Base-by-base conservation (phyloP, 2,888 invertebrate genomes). In the Chesias legatella region DNA sequence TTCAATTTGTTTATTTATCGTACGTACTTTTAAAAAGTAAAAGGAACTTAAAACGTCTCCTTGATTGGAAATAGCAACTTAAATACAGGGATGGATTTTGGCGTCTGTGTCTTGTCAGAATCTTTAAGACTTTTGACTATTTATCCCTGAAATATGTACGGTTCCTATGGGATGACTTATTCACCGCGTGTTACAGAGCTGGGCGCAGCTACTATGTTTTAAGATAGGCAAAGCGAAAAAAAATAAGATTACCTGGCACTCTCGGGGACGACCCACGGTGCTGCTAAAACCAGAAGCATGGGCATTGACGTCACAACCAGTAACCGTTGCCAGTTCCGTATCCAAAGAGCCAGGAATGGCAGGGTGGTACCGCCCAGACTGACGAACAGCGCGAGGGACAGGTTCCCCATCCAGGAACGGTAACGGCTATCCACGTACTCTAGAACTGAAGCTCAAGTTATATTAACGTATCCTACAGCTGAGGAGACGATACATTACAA, bases 351-450 rank as follows among this genome's bases (percentile, higher is more conserved):
- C 32, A 82, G 45, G 60, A 70, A 72, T 0, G 80, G 77, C 30
- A 79, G 48, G 1, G 62, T 2, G 9, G 76, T 28, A 4, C 73
- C 70, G 0, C 77, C 82, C 1, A 66, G 51, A 0, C 79, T 76
- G 42, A 67, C 73, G 50, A 60, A 79, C 20, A 79, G 10, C 0
- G 74, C 81, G 6, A 79, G 63, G 0, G 80, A 73, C 46, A 80
- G 53, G 43, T 81, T 83, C 0, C 77, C 73, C 5, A 74, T 63
- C 60, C 70, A 69, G 0, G 81, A 82, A 2, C 84, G 74, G 52
- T 81, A 77, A 10, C 59, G 58, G 0, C 71, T 65, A 0, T 81
- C 80, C 20, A 81, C 73, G 60, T 80, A 84, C 49, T 85, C 84
- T 35, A 85, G 48, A 6, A 77, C 81, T 70, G 59, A 17, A 48